phyloP scores from a whole-genome alignment of 2,113 vertebrate genomes.

The Brienomyrus longianalis region DNA sequence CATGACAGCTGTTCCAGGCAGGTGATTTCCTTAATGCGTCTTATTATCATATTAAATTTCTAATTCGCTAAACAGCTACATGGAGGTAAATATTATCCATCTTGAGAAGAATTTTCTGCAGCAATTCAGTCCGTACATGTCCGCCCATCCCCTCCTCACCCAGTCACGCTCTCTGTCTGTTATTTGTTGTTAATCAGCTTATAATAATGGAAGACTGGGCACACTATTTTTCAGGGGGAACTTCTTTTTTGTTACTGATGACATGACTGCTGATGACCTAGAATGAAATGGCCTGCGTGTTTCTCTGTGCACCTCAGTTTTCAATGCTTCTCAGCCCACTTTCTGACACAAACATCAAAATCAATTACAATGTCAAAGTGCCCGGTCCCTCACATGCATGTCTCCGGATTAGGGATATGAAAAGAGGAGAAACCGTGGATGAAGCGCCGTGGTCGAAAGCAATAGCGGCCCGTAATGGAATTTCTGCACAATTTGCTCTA shows the following conservation, averaged over 20 bases:
- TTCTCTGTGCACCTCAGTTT: background rate
- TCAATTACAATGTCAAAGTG: conserved; percentile 8
- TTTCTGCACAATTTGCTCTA: conserved; percentile 46
- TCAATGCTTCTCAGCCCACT: background rate
- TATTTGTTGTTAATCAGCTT: background rate
- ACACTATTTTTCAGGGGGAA: background rate
- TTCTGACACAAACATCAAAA: conserved; percentile 2
- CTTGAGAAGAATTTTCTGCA: background rate
- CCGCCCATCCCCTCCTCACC: background rate
- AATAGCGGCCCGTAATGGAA: conserved; percentile 24
- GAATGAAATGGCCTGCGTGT: background rate
- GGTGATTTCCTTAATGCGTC: background rate
- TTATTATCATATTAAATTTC: conserved; percentile 34
- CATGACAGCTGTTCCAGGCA: background rate
- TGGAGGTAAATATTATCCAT: background rate
- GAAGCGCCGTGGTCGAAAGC: background rate
- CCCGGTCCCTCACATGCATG: background rate
- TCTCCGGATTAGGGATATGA: conserved; percentile 14
- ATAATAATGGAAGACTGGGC: background rate
- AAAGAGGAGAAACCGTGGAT: background rate
- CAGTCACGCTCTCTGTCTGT: background rate
- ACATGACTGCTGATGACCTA: background rate
- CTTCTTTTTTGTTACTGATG: background rate
- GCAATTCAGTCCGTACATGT: background rate
- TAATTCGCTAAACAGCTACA: conserved; percentile 28